Evolutionary conservation across 2,797 vertebrate species (phyloP).

Genomic region (Melanotaenia boesemani): DNA sequence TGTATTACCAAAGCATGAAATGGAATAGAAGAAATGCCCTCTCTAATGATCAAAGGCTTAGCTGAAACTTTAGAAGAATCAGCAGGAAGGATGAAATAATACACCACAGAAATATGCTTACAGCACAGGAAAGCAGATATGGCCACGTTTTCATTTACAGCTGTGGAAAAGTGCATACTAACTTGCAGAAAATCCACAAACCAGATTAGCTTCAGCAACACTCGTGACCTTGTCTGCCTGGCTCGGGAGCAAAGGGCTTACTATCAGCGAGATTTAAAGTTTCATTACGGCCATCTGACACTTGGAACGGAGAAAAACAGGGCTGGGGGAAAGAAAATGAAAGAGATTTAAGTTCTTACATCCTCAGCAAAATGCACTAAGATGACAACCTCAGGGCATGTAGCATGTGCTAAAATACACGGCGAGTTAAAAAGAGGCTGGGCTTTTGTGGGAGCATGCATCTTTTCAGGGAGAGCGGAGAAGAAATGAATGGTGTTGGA

Average conservation of each 20-base stretch:
- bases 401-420: constrained; percentile 2
- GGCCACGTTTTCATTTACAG: constrained; percentile 58
- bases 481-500: constrained; percentile 42
- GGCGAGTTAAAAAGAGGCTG: constrained; percentile 53
- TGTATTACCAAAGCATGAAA: constrained; percentile 52
- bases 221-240: constrained; percentile 64
- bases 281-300: constrained; percentile 67
- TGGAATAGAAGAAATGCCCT: constrained; percentile 40
- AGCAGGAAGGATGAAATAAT: constrained; percentile 68
- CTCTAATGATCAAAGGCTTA: constrained; percentile 69
- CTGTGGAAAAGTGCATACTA: constrained; percentile 48
- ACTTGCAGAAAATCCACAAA: constrained; percentile 74
- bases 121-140: constrained; percentile 54
- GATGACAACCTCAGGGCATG: constrained; percentile 68
- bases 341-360: constrained; percentile 67
- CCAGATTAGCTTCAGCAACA: constrained; percentile 79
- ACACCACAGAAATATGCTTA: constrained; percentile 76
- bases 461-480: constrained; percentile 21
- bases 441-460: constrained; percentile 27
- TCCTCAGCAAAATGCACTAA: constrained; percentile 75
- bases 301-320: constrained; percentile 43
- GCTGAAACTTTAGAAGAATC: constrained; percentile 58
- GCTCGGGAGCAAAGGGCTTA: constrained; percentile 67
- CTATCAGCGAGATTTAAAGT: constrained; percentile 75
- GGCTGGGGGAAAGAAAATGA: constrained; percentile 44